phyloP scores from a whole-genome alignment of 2,113 vertebrate species.

The Passer montanus region DNA sequence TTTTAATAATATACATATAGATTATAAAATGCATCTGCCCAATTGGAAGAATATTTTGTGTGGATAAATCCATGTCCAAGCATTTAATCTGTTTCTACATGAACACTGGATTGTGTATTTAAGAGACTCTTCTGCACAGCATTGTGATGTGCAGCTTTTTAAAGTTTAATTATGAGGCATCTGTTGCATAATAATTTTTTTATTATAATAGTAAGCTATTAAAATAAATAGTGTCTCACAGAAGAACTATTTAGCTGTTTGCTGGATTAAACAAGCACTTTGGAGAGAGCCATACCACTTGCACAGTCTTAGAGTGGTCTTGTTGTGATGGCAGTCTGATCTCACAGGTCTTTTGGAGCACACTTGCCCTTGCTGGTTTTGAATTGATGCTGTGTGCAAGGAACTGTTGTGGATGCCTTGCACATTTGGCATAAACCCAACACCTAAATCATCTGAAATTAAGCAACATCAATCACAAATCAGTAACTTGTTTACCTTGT shows the following conservation, averaged over 20 bases:
- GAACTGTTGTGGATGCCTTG: not conserved
- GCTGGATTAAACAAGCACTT: not conserved
- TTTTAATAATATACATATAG: slow-evolving; percentile 65
- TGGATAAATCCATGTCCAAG: slow-evolving; percentile 39
- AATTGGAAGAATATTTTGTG: slow-evolving; percentile 52
- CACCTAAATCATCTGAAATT: not conserved
- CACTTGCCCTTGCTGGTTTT: not conserved
- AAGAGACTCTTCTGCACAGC: not conserved
- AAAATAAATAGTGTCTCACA: slow-evolving; percentile 9
- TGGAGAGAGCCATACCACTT: not conserved
- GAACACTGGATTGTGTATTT: slow-evolving; percentile 23
- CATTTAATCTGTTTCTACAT: slow-evolving; percentile 30
- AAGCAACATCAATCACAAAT: not conserved
- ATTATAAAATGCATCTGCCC: slow-evolving; percentile 65
- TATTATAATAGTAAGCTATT: not conserved
- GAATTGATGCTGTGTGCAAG: not conserved
- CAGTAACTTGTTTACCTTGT: not conserved
- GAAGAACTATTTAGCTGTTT: not conserved
- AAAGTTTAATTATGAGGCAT: slow-evolving; percentile 68
- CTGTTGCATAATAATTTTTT: slow-evolving; percentile 30
- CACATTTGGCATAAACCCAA: not conserved
- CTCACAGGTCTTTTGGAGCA: not conserved
- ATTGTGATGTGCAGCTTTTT: slow-evolving; percentile 38
- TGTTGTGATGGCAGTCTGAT: not conserved
- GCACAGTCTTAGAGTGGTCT: not conserved